Evolutionary conservation across 2,113 vertebrate genomes (phyloP).

Genomic region (Amphilophus citrinellus): DNA sequence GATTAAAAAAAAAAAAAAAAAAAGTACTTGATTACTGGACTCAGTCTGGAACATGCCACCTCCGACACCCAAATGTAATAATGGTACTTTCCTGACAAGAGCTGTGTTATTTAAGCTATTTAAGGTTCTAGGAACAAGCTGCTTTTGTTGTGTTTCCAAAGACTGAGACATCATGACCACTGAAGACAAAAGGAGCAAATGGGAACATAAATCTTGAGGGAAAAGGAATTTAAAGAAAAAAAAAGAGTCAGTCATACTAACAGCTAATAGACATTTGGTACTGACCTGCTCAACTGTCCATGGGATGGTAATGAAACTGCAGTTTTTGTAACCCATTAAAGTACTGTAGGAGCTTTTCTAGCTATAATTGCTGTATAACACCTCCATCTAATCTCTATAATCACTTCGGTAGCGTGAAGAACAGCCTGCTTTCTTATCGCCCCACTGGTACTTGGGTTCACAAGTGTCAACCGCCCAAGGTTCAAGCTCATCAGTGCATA

Average conservation of each 20-base stretch:
- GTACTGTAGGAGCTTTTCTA: constrained; percentile 32
- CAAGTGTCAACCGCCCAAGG: background rate
- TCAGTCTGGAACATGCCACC: constrained; percentile 8
- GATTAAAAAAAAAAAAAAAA: background rate
- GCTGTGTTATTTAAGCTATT: constrained; percentile 26
- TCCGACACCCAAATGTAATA: constrained; percentile 34
- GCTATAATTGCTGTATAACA: constrained; percentile 2
- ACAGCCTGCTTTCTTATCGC: constrained; percentile 7
- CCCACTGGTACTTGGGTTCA: constrained; percentile 21
- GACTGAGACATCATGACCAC: constrained; percentile 26
- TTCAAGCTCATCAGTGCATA: constrained; percentile 13
- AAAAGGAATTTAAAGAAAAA: background rate
- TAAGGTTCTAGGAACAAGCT: constrained; percentile 34
- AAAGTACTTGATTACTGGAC: constrained; percentile 6
- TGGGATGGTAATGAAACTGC: constrained; percentile 9
- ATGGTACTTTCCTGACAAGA: constrained; percentile 37
- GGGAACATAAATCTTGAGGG: constrained; percentile 3
- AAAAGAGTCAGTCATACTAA: constrained; percentile 22
- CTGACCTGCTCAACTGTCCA: constrained; percentile 8
- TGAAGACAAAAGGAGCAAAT: background rate
- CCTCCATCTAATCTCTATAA: constrained; percentile 25
- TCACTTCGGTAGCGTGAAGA: constrained; percentile 33
- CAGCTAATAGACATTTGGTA: constrained; percentile 20
- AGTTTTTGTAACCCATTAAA: constrained; percentile 25
- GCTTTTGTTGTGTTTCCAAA: constrained; percentile 48